Conservation (phyloP, 2,797 vertebrate species). For the Hozukius guyotensis region DNA sequence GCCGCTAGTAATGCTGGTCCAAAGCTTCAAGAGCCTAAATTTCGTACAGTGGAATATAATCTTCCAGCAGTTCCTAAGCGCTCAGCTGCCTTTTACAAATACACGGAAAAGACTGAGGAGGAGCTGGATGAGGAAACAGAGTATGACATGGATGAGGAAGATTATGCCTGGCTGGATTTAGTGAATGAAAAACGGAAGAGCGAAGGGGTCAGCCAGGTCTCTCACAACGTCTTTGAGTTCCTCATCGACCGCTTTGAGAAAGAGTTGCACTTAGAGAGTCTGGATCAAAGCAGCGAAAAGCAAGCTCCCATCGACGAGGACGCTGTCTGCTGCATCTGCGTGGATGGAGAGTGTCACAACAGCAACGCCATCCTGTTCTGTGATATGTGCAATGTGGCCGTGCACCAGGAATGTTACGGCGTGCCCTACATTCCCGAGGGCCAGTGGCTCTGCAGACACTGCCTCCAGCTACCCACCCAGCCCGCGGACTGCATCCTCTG, state of each 20-base stretch:
- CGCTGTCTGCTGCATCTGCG: slow-evolving; percentile 96
- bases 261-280: slow-evolving; percentile 91
- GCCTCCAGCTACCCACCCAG: slow-evolving; percentile 90
- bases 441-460: slow-evolving; percentile 97
- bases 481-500: slow-evolving; percentile 94
- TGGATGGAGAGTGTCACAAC: slow-evolving; percentile 96
- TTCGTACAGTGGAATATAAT: slow-evolving; percentile 94
- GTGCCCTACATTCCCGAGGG: slow-evolving; percentile 98
- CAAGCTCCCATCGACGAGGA: slow-evolving; percentile 93
- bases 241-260: slow-evolving; percentile 97
- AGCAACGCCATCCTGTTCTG: slow-evolving; percentile 97
- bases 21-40: slow-evolving; percentile 92
- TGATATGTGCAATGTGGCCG: slow-evolving; percentile 94
- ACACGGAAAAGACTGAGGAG: slow-evolving; percentile 91
- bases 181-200: slow-evolving; percentile 91
- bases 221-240: slow-evolving; percentile 96
- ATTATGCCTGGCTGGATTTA: slow-evolving; percentile 96
- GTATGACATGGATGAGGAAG: slow-evolving; percentile 99
- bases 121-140: slow-evolving; percentile 97
- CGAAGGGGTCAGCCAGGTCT: slow-evolving; percentile 92
- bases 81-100: slow-evolving; percentile 89
- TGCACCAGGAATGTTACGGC: slow-evolving; percentile 98
- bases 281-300: slow-evolving; percentile 87
- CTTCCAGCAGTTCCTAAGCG: slow-evolving; percentile 91
- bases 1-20: slow-evolving; percentile 42